Percentiles rank a stretch among this genome's conserved stretches.
phyloP scores from a whole-genome alignment of 2,113 vertebrate genomes.

The Lampris incognitus region DNA sequence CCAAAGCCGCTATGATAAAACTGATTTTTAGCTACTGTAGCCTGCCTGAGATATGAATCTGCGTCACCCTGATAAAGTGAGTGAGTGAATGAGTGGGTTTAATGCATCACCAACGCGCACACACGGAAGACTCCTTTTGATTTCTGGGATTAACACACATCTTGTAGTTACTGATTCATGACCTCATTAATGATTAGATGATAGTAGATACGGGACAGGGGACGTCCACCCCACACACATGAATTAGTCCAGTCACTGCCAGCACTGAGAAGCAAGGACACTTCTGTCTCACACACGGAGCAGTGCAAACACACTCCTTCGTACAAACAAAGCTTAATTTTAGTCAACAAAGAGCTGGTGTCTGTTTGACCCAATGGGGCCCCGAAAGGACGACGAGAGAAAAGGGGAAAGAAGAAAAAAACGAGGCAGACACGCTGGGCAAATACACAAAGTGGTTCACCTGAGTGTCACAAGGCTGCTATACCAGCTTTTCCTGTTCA shows the following conservation, averaged over 20 bases:
- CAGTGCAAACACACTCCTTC: background rate
- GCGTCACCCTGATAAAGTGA: background rate
- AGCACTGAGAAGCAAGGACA: conserved; percentile 26
- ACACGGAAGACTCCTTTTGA: conserved; percentile 59
- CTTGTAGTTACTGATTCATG: conserved; percentile 65
- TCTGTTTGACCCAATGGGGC: conserved; percentile 22
- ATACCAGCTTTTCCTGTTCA: conserved; percentile 71
- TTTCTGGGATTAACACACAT: conserved; percentile 20
- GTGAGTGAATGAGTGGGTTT: conserved; percentile 5
- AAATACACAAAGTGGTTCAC: conserved; percentile 13
- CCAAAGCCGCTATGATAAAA: too few species aligned
- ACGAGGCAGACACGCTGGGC: background rate
- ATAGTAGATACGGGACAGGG: background rate
- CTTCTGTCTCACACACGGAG: background rate
- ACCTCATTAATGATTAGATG: conserved; percentile 62
- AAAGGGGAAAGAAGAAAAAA: background rate
- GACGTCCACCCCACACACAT: conserved; percentile 23
- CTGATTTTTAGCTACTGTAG: too few species aligned
- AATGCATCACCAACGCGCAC: conserved; percentile 28
- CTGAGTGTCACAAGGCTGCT: conserved; percentile 42
- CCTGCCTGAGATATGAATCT: too few species aligned
- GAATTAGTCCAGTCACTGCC: background rate
- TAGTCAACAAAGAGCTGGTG: conserved; percentile 36
- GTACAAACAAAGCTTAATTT: background rate
- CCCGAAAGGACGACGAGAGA: background rate